Base-by-base conservation (phyloP, 1,140 invertebrate genomes). In the Hypsibius dujardini region DNA sequence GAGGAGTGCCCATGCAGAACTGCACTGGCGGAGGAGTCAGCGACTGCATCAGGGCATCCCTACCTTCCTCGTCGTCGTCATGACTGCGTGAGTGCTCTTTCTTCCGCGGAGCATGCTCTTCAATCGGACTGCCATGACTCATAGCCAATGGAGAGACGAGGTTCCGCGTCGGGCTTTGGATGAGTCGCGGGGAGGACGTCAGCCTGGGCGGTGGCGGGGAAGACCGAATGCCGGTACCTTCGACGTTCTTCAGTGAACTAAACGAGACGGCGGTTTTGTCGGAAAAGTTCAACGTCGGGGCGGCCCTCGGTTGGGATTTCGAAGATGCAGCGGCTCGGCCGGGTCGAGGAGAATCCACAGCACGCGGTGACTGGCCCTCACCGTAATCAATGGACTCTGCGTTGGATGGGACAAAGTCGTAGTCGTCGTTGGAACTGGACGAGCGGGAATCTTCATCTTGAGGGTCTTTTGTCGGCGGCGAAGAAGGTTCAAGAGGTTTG, bases 1-100 rank as follows among this genome's bases (percentile, higher is more conserved):
- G 90, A 47, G 90, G 89, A 59, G 90, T 90, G n/a, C 89, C 90
- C 79, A 93, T 89, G 62, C 86, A 86, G 80, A 92, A 93, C 77
- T 92, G 90, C 69, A 90, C 86, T 86, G 72, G 15, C 7, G 62
- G 62, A 12, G 62, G 62, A 12, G 62, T 67, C 42, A 67, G 42
- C 12, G 62, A 67, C 62, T 67, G 3, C 12, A 67, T 12, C 62
- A 67, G 12, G 12, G 62, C 3, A 67, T 67, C 62, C 3, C 12
- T 7, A 3, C 42, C 42, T 67, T 12, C 12, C 45, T 45, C 12
- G 62, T 67, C 42, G 45, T 42, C 62, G 42, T 15, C 12, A 42
- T 67, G 12, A 7, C 12, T 3, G 42, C 3, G 62, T 15, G 3
- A 12, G 28, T 28, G 28, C 28, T 28, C 50, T n/a, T 56, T 56